phyloP scores from a whole-genome alignment of 2,113 vertebrate species.

The Martes martes region DNA sequence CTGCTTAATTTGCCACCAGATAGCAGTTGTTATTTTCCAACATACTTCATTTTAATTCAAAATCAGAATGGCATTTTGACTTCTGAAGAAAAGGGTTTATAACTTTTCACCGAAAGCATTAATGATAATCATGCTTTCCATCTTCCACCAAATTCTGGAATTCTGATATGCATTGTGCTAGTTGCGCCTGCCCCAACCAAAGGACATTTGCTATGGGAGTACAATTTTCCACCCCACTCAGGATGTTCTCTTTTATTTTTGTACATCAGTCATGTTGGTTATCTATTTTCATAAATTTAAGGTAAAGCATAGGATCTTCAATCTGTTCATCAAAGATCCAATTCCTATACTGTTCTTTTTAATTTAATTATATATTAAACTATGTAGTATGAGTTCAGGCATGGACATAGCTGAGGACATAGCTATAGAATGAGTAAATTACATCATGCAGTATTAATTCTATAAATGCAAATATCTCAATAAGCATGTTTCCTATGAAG shows the following conservation, averaged over 20 bases:
- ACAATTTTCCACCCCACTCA: neutral
- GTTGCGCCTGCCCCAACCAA: neutral
- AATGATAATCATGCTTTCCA: neutral
- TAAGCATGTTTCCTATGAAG: neutral
- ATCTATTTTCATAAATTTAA: neutral
- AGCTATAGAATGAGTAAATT: neutral
- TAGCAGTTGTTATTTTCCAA: neutral
- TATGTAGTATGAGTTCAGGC: neutral
- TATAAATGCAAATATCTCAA: neutral
- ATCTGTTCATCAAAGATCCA: neutral
- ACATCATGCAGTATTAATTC: neutral
- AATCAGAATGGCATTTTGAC: neutral
- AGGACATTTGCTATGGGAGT: accelerated
- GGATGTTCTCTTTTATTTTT: neutral
- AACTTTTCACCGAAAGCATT: neutral
- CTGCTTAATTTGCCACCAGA: neutral
- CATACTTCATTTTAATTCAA: neutral
- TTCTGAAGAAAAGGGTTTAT: neutral
- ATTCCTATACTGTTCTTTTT: neutral
- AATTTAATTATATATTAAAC: neutral
- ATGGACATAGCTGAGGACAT: neutral
- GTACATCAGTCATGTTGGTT: neutral
- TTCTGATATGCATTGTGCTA: neutral
- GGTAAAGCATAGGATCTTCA: neutral
- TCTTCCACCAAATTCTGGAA: neutral